Evolutionary conservation across 2,888 invertebrate species (phyloP).

Genomic region (Andrena chrysosceles): DNA sequence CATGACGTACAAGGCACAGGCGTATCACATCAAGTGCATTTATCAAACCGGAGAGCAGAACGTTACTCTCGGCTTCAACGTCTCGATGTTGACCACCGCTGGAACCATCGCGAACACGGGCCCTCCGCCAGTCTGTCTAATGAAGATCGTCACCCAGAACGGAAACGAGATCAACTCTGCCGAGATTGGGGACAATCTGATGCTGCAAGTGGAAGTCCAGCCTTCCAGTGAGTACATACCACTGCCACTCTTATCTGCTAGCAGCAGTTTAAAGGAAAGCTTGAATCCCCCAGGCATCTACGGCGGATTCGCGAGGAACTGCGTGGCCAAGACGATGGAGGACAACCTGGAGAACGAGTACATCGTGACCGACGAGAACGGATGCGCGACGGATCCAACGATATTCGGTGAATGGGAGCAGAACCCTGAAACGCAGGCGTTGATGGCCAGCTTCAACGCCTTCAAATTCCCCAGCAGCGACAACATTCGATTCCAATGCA

Average conservation of each 20-base stretch:
- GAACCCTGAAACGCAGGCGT: conserved; percentile 93
- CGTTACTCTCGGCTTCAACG: conserved; percentile 96
- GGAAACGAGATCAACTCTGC: conserved; percentile 96
- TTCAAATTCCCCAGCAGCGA: conserved; percentile 98
- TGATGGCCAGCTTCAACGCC: conserved; percentile 95
- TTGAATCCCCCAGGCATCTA: conserved; percentile 89
- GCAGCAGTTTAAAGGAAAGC: background rate
- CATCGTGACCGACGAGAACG: conserved; percentile 96
- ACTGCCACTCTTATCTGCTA: too few species aligned
- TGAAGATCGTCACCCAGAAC: conserved; percentile 95
- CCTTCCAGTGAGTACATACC: conserved; percentile 86
- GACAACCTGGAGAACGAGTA: conserved; percentile 95
- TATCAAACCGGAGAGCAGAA: conserved; percentile 97
- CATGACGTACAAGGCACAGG: conserved; percentile 97
- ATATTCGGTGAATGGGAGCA: conserved; percentile 98
- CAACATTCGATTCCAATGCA: conserved; percentile 97
- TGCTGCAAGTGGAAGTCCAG: conserved; percentile 94
- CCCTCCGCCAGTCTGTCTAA: conserved; percentile 96
- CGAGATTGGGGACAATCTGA: conserved; percentile 95
- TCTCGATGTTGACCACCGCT: conserved; percentile 97
- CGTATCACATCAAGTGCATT: conserved; percentile 98
- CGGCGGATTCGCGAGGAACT: conserved; percentile 96
- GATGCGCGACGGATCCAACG: conserved; percentile 96
- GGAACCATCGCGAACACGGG: conserved; percentile 98
- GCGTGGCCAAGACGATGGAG: conserved; percentile 96